A percentile compares a stretch with the other conserved stretches of the same genome.
Conservation (phyloP, 2,113 vertebrate genomes). For the Jacana jacana region DNA sequence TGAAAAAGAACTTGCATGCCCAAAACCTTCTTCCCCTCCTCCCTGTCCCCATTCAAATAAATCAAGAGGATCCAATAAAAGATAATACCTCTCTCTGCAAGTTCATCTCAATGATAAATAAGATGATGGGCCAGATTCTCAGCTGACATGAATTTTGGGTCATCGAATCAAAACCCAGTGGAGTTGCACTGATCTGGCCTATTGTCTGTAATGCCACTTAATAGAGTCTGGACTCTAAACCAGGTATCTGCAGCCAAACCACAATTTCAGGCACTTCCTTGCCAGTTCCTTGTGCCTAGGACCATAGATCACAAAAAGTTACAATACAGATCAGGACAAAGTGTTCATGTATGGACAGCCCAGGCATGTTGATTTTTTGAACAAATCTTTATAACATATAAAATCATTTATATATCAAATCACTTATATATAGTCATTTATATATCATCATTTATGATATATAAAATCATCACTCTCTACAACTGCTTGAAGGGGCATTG, state of each 20-base stretch:
- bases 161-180: not conserved
- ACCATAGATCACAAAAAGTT: not conserved
- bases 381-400: not conserved
- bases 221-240: not conserved
- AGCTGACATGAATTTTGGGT: not conserved
- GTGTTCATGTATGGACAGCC: not conserved
- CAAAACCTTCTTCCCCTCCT: not conserved
- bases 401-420: no score
- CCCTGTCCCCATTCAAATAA: not conserved
- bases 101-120: not conserved
- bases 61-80: not conserved
- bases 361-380: not conserved
- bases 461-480: no score
- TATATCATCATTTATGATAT: no score
- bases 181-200: not conserved
- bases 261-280: not conserved
- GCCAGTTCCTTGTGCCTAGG: not conserved
- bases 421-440: no score
- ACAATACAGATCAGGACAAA: not conserved
- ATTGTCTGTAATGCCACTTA: conserved; percentile 9
- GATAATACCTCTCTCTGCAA: not conserved
- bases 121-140: not conserved
- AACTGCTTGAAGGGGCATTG: no score
- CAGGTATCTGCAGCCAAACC: not conserved
- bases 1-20: not conserved